A percentile compares a stretch with the other conserved stretches of the same genome.
Evolutionary conservation across 2,888 invertebrate genomes (phyloP).

Genomic region (Anthophora plumipes): DNA sequence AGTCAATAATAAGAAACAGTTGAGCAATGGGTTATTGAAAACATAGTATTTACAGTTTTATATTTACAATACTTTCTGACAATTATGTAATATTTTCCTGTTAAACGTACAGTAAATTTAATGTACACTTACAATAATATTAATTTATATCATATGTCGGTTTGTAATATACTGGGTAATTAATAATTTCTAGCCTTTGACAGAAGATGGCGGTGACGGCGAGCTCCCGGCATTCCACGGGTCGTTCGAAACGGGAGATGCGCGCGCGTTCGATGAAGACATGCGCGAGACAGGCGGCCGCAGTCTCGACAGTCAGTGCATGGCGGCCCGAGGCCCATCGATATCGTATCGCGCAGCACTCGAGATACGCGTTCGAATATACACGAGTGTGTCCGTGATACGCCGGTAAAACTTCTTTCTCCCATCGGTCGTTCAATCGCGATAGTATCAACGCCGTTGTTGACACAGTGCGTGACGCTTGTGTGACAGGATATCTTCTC

Average conservation of each 20-base stretch:
- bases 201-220: neutral
- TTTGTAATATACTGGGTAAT: too few relatives aligned
- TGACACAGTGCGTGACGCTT: constrained; percentile 64
- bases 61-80: too few relatives aligned
- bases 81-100: too few relatives aligned
- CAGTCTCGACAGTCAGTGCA: constrained; percentile 79
- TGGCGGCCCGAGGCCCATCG: constrained; percentile 80
- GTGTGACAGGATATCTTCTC: constrained; percentile 49
- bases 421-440: constrained; percentile 16
- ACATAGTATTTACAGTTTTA: too few relatives aligned
- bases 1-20: too few relatives aligned
- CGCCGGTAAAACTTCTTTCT: constrained; percentile 21
- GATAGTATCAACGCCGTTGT: constrained; percentile 28
- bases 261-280: constrained; percentile 73
- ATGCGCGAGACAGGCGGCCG: constrained; percentile 75
- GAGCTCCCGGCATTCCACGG: constrained; percentile 30
- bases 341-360: constrained; percentile 71
- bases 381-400: constrained; percentile 48
- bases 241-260: constrained; percentile 61
- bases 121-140: neutral
- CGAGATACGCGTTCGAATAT: constrained; percentile 51
- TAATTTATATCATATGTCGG: neutral
- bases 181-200: fast-evolving
- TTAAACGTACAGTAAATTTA: too few relatives aligned
- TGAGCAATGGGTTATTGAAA: too few relatives aligned